Evolutionary conservation across 2,113 vertebrate genomes (phyloP), one percentile per base, ranked within the genome.

Genomic region (Callaeas wilsoni): DNA sequence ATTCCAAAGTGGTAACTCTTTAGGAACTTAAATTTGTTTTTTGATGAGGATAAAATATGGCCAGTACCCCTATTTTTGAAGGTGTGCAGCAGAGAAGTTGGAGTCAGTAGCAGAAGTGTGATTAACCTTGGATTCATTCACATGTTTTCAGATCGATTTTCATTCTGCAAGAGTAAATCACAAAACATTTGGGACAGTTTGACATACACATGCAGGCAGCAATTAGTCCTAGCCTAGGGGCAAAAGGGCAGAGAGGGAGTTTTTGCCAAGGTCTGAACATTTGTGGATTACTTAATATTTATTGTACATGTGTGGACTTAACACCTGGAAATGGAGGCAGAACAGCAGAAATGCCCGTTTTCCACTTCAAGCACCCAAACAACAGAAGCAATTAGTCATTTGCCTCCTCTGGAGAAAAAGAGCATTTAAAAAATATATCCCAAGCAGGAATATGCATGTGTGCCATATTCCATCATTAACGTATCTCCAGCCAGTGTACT

Each of bases 81-180:
- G 50, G 6, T 65, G 27, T 21, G 4, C 1, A 3, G 20, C 4
- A 5, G 21, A 23, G 25, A 84, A 39, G 12, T 33, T 70, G n/a
- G 63, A 88, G 35, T 57, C 55, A 20, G 71, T 63, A 93, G 83
- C 60, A 70, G 63, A 83, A 79, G 15, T 47, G 33, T 63, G 92
- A 83, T 95, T 92, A 90, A 92, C 71, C 63, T 90, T 84, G 83
- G 63, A 83, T 94, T 90, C 18, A 55, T 92, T 94, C 80, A 62
- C 12, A 26, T 65, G n/a, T 65, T 84, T 90, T 88, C 35, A 60
- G 64, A 78, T 78, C 0, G 0, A 78, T 84, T 92, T 96, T 93
- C 41, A 56, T 81, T 96, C 88, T 92, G 47, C 46, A 80, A 74
- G 56, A 68, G 47, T 78, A 81, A 93, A 90, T 89, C 64, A 21